A percentile compares a stretch with the other conserved stretches of the same genome.
Evolutionary conservation across 2,113 vertebrate species (phyloP).

Genomic region (Glaucomys volans): DNA sequence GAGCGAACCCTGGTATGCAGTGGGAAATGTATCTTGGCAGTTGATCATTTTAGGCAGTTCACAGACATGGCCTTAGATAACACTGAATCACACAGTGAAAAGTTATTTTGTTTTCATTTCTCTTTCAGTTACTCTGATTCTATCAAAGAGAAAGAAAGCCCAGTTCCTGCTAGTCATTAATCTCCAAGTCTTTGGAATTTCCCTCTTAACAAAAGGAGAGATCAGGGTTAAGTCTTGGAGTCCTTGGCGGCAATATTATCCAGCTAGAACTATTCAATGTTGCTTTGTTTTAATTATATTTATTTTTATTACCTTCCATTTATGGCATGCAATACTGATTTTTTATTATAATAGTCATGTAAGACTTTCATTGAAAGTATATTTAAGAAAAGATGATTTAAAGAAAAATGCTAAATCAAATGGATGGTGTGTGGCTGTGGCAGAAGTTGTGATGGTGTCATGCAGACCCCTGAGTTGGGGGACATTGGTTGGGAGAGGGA

Average conservation of each 20-base stretch:
- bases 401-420: neutral
- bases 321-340: neutral
- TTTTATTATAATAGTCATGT: neutral
- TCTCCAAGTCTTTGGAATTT: slow-evolving; percentile 12
- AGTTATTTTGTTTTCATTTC: slow-evolving; percentile 28
- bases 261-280: neutral
- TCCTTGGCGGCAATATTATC: neutral
- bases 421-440: neutral
- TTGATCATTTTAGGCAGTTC: neutral
- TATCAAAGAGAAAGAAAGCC: slow-evolving; percentile 41
- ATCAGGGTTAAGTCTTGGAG: neutral
- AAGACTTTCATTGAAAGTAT: neutral
- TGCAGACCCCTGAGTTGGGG: neutral
- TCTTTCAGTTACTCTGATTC: neutral
- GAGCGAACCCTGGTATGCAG: neutral
- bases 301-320: slow-evolving; percentile 41
- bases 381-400: slow-evolving; percentile 37
- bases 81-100: neutral
- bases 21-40: neutral
- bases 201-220: slow-evolving; percentile 29
- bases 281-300: neutral
- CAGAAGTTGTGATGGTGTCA: neutral
- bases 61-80: neutral
- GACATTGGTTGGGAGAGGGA: neutral
- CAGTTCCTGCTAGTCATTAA: neutral